Conservation (phyloP, 2,113 vertebrate genomes). For the Macaca mulatta region DNA sequence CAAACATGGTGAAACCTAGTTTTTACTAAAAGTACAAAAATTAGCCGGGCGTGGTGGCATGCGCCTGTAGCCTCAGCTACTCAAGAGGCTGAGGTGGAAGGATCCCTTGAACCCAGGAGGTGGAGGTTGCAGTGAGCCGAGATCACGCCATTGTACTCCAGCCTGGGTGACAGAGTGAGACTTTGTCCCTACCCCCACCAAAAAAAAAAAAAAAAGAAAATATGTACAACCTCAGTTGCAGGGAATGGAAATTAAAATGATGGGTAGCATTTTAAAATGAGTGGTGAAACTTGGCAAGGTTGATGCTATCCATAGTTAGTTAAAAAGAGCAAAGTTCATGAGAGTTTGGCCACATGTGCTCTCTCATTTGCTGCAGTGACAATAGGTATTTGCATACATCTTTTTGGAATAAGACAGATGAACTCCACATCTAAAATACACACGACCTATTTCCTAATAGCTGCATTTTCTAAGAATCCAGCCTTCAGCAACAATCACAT, state of each 20-base stretch:
- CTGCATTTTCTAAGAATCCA: background rate
- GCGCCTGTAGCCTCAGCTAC: too few relatives aligned
- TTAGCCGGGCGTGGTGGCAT: too few relatives aligned
- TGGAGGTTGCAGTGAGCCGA: too few relatives aligned
- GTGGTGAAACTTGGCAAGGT: background rate
- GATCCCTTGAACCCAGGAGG: too few relatives aligned
- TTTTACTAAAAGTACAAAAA: too few relatives aligned
- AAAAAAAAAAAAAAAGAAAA: too few relatives aligned
- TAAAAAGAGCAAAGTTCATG: too few relatives aligned
- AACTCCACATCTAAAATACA: background rate
- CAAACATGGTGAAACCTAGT: too few relatives aligned
- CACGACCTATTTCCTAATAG: background rate
- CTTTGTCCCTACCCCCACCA: too few relatives aligned
- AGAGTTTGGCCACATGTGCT: background rate
- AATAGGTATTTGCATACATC: background rate
- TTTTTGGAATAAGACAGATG: background rate
- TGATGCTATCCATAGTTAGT: background rate
- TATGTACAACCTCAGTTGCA: background rate
- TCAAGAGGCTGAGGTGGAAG: too few relatives aligned
- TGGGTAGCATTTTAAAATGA: background rate
- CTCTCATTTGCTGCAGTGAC: background rate
- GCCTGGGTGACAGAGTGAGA: too few relatives aligned
- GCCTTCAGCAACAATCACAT: background rate
- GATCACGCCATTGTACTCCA: too few relatives aligned
- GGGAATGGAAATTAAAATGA: background rate